These are phyloP conservation scores for Canis aureus DNA, from an alignment of 2,113 vertebrate species.

Conservation along the genomic window DNA sequence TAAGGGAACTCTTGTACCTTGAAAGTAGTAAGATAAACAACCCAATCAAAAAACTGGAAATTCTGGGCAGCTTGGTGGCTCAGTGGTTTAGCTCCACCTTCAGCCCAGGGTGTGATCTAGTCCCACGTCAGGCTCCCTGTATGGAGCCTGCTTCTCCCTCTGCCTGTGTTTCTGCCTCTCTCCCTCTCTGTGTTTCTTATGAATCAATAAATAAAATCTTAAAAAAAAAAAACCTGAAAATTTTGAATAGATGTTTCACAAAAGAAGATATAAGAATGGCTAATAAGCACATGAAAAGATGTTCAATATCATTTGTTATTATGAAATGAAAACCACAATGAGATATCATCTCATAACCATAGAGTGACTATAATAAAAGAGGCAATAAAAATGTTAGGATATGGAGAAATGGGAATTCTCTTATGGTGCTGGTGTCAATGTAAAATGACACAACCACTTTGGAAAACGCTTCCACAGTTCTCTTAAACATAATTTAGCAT, in stretches of 20 bases:
- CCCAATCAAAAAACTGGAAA: neutral
- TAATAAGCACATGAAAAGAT: neutral
- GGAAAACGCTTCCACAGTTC: neutral
- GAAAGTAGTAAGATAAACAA: neutral
- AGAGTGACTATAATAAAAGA: conserved; percentile 5
- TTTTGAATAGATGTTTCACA: neutral
- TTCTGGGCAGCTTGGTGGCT: too few species aligned
- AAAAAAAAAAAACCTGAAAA: neutral
- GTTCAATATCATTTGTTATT: neutral
- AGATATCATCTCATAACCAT: neutral
- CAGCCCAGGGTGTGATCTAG: too few species aligned
- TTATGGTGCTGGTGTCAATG: neutral
- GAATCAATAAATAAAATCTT: too few species aligned
- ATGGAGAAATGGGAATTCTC: neutral
- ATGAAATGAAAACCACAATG: neutral
- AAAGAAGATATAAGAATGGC: neutral
- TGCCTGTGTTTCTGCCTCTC: too few species aligned
- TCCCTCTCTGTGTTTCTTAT: too few species aligned
- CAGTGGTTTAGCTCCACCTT: too few species aligned
- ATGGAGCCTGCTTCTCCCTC: too few species aligned
- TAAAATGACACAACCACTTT: neutral
- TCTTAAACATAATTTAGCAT: neutral
- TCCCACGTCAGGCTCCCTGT: too few species aligned
- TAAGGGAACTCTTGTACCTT: neutral
- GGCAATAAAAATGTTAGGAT: neutral